Evolutionary conservation across 2,888 invertebrate genomes (phyloP), one percentile per base, ranked within the genome.

Genomic region (Coleophora flavipennella): DNA sequence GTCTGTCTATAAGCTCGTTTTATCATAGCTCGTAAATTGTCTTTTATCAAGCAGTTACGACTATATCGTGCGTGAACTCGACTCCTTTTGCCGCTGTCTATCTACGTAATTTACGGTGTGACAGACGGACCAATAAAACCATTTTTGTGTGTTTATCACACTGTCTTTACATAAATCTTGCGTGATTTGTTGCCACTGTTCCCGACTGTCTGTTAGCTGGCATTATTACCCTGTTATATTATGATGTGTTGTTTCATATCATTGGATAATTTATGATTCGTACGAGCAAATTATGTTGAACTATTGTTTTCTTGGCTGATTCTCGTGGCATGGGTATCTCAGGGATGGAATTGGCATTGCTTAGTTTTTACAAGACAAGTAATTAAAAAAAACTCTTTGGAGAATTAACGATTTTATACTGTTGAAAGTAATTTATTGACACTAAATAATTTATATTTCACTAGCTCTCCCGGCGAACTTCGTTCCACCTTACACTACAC

Each of bases 61-160:
- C 2, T n/a, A 12, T 26, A 28, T 13, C 28, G 12, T 12, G 28
- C 12, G 35, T 35, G 35, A 35, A 28, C 28, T 28, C 12, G 36
- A 40, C 13, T 27, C 36, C 33, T 28, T 33, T 34, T 13, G 8
- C 14, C 42, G 28, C 20, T 39, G 31, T 37, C 32, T 31, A 10
- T 4, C n/a, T 8, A 20, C 20, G 20, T 20, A 36, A 39, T 36
- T 39, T 39, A 42, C 32, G 13, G 33, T 25, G 13, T 13, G 10
- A 36, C 26, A 34, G 38, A 41, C 38, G 37, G 38, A 35, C 42
- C 31, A 33, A 36, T 36, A 36, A 39, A 42, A 36, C 34, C 8
- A 28, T 38, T 38, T 38, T 38, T 38, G 27, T 38, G 27, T 38
- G 33, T 33, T 37, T 38, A 38, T 38, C 37, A 9, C 27, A 10